Evolutionary conservation across 2,113 vertebrate species (phyloP).

Genomic region (Crotalus tigris): DNA sequence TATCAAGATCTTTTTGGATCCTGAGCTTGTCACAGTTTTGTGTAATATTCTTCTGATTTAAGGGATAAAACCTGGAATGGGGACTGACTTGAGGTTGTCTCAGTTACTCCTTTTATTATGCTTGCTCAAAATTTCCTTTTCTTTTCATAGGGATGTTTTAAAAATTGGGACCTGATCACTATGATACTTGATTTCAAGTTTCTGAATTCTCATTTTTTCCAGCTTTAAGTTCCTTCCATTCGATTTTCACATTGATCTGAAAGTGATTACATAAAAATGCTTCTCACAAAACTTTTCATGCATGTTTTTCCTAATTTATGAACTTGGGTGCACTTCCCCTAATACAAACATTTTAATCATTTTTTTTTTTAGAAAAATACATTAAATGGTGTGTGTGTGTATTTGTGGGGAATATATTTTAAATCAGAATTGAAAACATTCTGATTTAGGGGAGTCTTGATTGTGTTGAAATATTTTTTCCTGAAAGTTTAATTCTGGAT

Average conservation of each 20-base stretch:
- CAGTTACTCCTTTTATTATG: not conserved
- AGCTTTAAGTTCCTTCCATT: not conserved
- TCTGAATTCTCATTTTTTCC: not conserved
- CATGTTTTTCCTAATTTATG: not conserved
- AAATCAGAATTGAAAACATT: not conserved
- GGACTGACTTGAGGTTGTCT: not conserved
- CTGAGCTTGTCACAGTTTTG: not conserved
- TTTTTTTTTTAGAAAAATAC: not conserved
- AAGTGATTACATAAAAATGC: not conserved
- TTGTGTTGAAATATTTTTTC: not conserved
- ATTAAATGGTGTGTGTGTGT: not conserved
- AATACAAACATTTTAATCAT: not conserved
- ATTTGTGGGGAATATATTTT: not conserved
- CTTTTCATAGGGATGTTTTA: not conserved
- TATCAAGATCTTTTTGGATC: too few species aligned
- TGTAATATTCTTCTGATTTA: not conserved
- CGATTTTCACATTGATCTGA: not conserved
- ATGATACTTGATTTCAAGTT: not conserved
- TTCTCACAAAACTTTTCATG: not conserved
- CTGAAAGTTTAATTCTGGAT: not conserved
- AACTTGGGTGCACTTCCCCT: not conserved
- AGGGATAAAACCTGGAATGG: not conserved
- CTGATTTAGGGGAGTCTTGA: not conserved
- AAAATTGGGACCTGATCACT: not conserved
- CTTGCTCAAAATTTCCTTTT: not conserved